These are phyloP conservation scores for Xanthia icteritia DNA, from an alignment of 2,888 invertebrate species.

Conservation along the genomic window DNA sequence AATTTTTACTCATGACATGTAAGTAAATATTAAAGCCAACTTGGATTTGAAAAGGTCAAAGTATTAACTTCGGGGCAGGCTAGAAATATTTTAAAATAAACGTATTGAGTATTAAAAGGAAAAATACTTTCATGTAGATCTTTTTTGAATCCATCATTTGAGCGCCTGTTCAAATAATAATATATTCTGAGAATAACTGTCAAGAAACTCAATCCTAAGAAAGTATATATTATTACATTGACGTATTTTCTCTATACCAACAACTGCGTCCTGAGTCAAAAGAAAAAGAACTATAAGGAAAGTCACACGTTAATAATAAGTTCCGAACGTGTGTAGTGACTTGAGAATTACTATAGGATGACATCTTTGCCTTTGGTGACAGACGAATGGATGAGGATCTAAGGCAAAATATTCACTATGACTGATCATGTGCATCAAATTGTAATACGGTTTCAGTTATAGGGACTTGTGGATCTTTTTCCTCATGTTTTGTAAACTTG, in stretches of 20 bases:
- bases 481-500: constrained; percentile 1
- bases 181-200: constrained; percentile 5
- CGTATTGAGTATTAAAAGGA: too few species aligned
- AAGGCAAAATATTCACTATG: constrained; percentile 28
- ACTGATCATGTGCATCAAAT: constrained; percentile 15
- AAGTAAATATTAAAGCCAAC: neutral
- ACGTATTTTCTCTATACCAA: constrained; percentile 15
- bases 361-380: constrained; percentile 12
- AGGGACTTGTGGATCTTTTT: neutral
- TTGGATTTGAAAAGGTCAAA: constrained; percentile 1
- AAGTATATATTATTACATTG: neutral
- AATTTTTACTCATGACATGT: neutral
- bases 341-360: constrained; percentile 28
- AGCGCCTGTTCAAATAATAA: constrained; percentile 1
- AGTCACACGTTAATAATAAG: constrained; percentile 46
- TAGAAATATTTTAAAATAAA: constrained; percentile 12
- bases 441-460: neutral
- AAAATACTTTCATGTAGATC: neutral
- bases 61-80: neutral
- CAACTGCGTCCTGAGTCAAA: neutral
- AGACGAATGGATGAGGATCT: constrained; percentile 11
- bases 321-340: constrained; percentile 41
- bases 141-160: neutral
- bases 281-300: constrained; percentile 32
- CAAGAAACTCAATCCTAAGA: neutral